Conservation (phyloP, 1,140 invertebrate genomes). For the Leptinotarsa defecta region DNA sequence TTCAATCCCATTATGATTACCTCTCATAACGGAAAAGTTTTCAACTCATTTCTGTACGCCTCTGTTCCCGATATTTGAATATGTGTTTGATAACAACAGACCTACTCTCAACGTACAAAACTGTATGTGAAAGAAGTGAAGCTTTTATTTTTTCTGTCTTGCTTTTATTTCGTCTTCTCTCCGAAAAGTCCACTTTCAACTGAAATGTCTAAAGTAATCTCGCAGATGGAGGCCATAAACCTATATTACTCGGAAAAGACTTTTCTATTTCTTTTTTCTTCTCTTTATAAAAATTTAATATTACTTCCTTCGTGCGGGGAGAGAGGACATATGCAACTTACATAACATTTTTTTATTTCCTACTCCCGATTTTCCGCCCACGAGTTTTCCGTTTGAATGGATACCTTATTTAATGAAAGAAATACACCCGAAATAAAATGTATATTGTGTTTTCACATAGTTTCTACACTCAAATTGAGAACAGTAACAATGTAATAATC, state of each 20-base stretch:
- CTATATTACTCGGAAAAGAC: constrained; percentile 57
- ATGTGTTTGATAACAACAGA: constrained; percentile 46
- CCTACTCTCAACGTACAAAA: constrained; percentile 45
- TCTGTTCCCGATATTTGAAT: constrained; percentile 40
- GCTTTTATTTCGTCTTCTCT: constrained; percentile 42
- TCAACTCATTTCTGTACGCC: not conserved
- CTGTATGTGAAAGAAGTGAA: constrained; percentile 45
- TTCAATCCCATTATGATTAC: too few relatives aligned
- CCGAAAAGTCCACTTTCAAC: constrained; percentile 54
- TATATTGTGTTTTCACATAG: too few relatives aligned
- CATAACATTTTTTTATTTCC: constrained; percentile 36
- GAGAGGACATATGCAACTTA: constrained; percentile 20
- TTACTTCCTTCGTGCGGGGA: constrained; percentile 45
- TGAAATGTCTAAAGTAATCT: constrained; percentile 56
- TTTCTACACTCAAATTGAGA: too few relatives aligned
- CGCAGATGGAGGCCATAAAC: constrained; percentile 58
- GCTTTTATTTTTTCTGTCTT: constrained; percentile 41
- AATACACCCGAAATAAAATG: not conserved
- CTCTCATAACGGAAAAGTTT: too few relatives aligned
- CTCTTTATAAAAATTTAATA: constrained; percentile 56
- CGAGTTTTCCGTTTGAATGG: constrained; percentile 1
- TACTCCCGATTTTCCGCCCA: constrained; percentile 2
- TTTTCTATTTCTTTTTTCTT: constrained; percentile 56
- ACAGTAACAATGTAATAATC: too few relatives aligned
- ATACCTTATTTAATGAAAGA: not conserved